These are phyloP conservation scores for Podocnemis expansa DNA, from an alignment of 2,113 vertebrate genomes.

Conservation along the genomic window DNA sequence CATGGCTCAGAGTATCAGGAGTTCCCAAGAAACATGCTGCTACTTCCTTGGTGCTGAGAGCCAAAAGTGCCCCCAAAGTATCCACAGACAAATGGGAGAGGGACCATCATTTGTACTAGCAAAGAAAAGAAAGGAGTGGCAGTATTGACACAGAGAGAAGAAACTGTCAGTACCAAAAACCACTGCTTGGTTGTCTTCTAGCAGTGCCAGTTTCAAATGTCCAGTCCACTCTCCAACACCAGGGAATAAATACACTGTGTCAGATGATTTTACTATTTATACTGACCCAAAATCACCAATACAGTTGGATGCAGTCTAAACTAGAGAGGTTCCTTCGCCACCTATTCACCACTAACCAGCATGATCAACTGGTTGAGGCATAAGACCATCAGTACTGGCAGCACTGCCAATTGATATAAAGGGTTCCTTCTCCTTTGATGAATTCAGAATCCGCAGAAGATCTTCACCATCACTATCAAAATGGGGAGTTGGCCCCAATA, in stretches of 20 bases:
- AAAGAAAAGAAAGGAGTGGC: too few species aligned
- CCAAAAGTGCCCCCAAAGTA: too few species aligned
- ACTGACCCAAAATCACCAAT: too few species aligned
- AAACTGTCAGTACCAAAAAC: neutral
- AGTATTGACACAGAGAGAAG: too few species aligned
- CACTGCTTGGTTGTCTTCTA: neutral
- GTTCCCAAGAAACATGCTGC: too few species aligned
- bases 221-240: neutral
- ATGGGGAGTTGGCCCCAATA: neutral
- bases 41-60: too few species aligned
- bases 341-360: neutral
- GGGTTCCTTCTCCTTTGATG: neutral
- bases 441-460: neutral
- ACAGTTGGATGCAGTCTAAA: neutral
- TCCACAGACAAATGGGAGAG: too few species aligned
- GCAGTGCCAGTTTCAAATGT: neutral
- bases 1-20: too few species aligned
- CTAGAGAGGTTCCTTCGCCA: neutral
- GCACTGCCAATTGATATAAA: neutral
- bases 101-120: too few species aligned
- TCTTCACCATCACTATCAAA: neutral
- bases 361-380: neutral
- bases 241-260: neutral
- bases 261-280: neutral
- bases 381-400: neutral